Conservation (phyloP, 2,113 vertebrate species). For the Takifugu flavidus region DNA sequence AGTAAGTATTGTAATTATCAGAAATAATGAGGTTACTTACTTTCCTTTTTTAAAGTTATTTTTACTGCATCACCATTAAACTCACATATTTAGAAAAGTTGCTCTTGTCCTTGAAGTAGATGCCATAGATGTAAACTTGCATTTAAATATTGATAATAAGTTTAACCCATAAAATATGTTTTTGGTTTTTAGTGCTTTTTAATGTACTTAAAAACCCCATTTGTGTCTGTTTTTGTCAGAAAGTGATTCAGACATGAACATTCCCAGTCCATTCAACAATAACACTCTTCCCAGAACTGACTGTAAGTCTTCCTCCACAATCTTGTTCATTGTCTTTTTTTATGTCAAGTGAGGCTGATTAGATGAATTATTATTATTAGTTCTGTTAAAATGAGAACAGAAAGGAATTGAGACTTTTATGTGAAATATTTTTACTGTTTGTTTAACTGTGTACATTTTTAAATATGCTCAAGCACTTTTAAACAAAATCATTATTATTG, state of each 20-base stretch:
- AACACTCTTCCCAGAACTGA: conserved; percentile 46
- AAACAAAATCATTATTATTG: too few species aligned
- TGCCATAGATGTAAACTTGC: background rate
- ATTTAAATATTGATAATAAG: too few species aligned
- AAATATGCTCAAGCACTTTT: too few species aligned
- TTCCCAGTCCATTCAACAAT: conserved; percentile 47
- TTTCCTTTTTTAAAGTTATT: too few species aligned
- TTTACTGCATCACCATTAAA: too few species aligned
- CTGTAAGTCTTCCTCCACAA: conserved; percentile 54
- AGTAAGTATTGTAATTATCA: conserved; percentile 72
- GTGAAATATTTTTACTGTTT: too few species aligned
- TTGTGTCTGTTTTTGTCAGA: conserved; percentile 19
- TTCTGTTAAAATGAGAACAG: background rate
- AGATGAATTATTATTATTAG: background rate
- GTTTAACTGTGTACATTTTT: too few species aligned
- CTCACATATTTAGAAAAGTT: background rate
- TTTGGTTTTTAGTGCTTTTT: background rate
- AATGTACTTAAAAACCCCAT: background rate
- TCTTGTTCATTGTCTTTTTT: conserved; percentile 1
- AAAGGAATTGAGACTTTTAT: too few species aligned
- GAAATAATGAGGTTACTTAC: too few species aligned
- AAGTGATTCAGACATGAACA: conserved; percentile 58
- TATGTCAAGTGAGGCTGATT: background rate
- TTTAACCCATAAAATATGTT: background rate
- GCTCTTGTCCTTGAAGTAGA: background rate